phyloP scores from a whole-genome alignment of 2,888 invertebrate genomes.

The Acronicta psi region DNA sequence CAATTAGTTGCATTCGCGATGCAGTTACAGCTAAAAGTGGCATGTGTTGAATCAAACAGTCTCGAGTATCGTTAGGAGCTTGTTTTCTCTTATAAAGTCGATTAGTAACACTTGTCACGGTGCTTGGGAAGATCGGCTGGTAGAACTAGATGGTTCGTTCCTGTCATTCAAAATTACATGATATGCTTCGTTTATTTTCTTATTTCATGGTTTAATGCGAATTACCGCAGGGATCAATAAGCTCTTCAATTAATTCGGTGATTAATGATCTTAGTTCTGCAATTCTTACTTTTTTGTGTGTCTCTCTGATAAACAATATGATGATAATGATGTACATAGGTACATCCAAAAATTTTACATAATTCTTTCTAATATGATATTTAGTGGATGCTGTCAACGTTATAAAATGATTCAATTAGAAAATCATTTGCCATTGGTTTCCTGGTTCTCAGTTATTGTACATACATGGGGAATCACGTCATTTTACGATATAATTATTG shows the following conservation, averaged over 20 bases:
- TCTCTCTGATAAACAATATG: no score
- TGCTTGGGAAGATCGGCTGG: slow-evolving; percentile 31
- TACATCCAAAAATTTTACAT: no score
- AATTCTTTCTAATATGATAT: no score
- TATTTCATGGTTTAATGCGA: neutral
- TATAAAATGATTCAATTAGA: no score
- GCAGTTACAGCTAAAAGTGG: slow-evolving; percentile 62
- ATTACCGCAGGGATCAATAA: neutral
- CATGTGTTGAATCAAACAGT: slow-evolving; percentile 49
- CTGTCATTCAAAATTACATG: neutral
- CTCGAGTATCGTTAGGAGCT: slow-evolving; percentile 28
- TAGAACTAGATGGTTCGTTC: neutral
- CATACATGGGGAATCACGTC: no score
- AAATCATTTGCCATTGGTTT: no score
- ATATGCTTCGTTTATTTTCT: neutral
- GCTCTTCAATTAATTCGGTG: neutral
- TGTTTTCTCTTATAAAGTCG: slow-evolving; percentile 39
- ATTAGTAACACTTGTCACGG: slow-evolving; percentile 42
- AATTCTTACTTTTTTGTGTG: no score
- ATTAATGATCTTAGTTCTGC: no score
- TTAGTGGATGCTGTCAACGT: no score
- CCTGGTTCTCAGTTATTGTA: no score
- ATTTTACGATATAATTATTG: no score
- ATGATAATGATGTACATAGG: no score
- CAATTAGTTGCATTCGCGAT: slow-evolving; percentile 68